Evolutionary conservation across 1,140 invertebrate species (phyloP), one percentile per base, ranked within the genome.

Genomic region (Asobara japonica): DNA sequence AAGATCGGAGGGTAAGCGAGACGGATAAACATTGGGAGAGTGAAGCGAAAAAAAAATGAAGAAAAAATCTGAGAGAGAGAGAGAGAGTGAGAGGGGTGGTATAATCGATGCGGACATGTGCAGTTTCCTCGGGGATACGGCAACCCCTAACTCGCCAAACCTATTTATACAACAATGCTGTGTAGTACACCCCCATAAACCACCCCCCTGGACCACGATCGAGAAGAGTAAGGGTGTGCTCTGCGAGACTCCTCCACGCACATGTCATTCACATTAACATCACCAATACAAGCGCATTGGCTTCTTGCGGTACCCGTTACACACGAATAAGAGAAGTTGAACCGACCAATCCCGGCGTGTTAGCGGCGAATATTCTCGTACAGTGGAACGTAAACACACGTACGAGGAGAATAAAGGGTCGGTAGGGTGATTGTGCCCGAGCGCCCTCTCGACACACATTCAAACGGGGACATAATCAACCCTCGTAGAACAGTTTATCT

Each of bases 81-180:
- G 20, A 60, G 25, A 69, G 62, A 74, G 56, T 67, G 76, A 73
- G 68, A 76, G 70, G 69, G 65, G 74, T 77, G 81, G 84, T 85
- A 87, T 87, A 87, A 87, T 88, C 86, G 86, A 88, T 88, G 85
- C 83, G 84, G 85, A 88, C 86, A 86, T 88, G 86, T 88, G 86
- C 85, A 87, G 84, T 82, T 86, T 85, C 84, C 86, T 80, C 79
- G 84, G 84, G 85, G 83, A 82, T 62, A 62, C 79, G 66, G 79
- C 84, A 86, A 87, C 85, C 86, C 86, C 86, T 88, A 88, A 88
- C 85, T 87, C 82, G 83, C 86, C 85, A 86, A 88, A 88, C 85
- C 85, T 88, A 88, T 88, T 88, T 88, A 88, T 88, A 87, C 86
- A 88, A 88, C 86, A 88, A 88, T 88, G 81, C 83, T 74, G 77